These are phyloP conservation scores for Argyresthia goedartella DNA, from an alignment of 2,888 invertebrate genomes.

Conservation along the genomic window DNA sequence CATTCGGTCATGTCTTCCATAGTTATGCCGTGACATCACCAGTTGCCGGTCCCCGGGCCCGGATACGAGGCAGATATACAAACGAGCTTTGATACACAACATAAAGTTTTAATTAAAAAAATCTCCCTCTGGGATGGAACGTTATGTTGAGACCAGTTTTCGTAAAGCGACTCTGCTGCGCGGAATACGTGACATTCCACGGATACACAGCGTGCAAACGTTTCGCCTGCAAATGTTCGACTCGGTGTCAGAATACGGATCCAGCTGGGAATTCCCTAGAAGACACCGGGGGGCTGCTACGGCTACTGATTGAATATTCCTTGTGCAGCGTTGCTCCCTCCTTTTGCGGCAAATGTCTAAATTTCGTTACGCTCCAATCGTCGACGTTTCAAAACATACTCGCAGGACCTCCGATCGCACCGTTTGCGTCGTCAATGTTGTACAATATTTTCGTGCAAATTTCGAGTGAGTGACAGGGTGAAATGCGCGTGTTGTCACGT, in stretches of 20 bases:
- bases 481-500: slow-evolving; percentile 9
- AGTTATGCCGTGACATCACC: background rate
- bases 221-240: background rate
- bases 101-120: slow-evolving; percentile 4
- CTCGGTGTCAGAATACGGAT: background rate
- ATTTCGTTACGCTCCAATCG: background rate
- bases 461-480: background rate
- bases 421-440: background rate
- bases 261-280: slow-evolving; percentile 6
- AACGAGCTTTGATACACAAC: background rate
- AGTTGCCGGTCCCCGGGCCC: background rate
- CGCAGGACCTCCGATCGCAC: background rate
- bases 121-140: background rate
- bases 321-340: slow-evolving; percentile 11
- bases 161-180: background rate
- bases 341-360: background rate
- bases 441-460: background rate
- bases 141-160: background rate
- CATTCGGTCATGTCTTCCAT: slow-evolving; percentile 1
- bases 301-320: slow-evolving; percentile 29
- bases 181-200: slow-evolving; percentile 2
- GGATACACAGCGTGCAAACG: background rate
- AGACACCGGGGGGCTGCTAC: slow-evolving; percentile 11
- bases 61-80: background rate
- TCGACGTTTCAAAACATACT: background rate